Conservation (phyloP, 2,888 invertebrate genomes). For the Habroteleia sp. region DNA sequence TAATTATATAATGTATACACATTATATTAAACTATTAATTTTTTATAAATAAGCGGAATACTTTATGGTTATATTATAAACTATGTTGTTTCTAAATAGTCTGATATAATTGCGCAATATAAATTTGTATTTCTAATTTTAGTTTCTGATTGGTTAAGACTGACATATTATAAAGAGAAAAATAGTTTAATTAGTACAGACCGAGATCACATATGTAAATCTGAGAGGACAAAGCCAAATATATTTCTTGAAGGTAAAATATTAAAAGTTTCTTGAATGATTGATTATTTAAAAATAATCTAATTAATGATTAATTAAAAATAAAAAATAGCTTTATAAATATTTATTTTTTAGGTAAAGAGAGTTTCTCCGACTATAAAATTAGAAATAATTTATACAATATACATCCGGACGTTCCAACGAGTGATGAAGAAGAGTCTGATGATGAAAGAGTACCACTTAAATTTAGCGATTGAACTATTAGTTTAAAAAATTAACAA, state of each 20-base stretch:
- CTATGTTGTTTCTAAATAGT: too few species aligned
- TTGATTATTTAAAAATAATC: conserved; percentile 8
- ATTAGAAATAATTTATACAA: conserved; percentile 66
- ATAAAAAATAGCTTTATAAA: neutral
- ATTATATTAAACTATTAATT: too few species aligned
- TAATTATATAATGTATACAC: conserved; percentile 9
- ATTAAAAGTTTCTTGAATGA: too few species aligned
- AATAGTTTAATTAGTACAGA: conserved; percentile 68
- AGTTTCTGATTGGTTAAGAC: conserved; percentile 73
- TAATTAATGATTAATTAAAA: conserved; percentile 3
- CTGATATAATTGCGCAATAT: too few species aligned
- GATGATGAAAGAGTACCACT: conserved; percentile 71
- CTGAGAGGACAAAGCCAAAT: conserved; percentile 50
- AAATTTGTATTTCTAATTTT: too few species aligned
- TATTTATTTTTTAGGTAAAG: conserved; percentile 63
- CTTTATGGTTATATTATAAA: too few species aligned
- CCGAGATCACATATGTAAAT: conserved; percentile 65
- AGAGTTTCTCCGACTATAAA: conserved; percentile 69
- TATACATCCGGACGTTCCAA: conserved; percentile 71
- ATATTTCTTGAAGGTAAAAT: conserved; percentile 41
- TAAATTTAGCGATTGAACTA: neutral
- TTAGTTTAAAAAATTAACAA: too few species aligned
- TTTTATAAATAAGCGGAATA: too few species aligned
- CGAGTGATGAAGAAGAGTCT: conserved; percentile 72
- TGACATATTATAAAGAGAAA: conserved; percentile 66